Conservation (phyloP, 2,113 vertebrate species). For the Antechinus stuartii region DNA sequence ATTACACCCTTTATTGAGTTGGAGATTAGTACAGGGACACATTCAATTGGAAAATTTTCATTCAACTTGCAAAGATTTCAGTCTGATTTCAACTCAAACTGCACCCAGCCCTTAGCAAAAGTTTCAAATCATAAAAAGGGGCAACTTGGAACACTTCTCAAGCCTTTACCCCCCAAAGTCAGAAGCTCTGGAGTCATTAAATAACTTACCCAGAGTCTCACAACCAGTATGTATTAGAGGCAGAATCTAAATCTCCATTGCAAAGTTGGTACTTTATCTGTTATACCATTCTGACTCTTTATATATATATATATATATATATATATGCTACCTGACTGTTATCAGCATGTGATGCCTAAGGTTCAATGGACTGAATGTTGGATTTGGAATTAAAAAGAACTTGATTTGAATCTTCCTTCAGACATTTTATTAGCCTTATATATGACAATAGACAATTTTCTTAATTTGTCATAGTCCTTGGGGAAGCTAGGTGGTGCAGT, state of each 20-base stretch:
- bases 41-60: too few species aligned
- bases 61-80: too few species aligned
- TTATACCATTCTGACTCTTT: background rate
- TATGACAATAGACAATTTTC: background rate
- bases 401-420: background rate
- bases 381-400: background rate
- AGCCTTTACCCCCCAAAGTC: too few species aligned
- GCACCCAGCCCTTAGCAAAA: too few species aligned
- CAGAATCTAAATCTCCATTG: background rate
- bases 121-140: too few species aligned
- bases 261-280: background rate
- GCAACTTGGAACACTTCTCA: too few species aligned
- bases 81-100: too few species aligned
- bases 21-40: too few species aligned
- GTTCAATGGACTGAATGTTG: background rate
- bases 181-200: background rate
- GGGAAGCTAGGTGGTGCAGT: too few species aligned
- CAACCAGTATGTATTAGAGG: background rate
- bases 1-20: too few species aligned
- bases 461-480: background rate
- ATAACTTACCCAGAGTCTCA: background rate
- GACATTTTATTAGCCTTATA: background rate
- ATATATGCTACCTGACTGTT: background rate
- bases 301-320: too few species aligned
- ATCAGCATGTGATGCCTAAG: background rate